A percentile compares a stretch with the other conserved stretches of the same genome.
phyloP scores from a whole-genome alignment of 2,888 invertebrate genomes.

The Eucera pruinosa region DNA sequence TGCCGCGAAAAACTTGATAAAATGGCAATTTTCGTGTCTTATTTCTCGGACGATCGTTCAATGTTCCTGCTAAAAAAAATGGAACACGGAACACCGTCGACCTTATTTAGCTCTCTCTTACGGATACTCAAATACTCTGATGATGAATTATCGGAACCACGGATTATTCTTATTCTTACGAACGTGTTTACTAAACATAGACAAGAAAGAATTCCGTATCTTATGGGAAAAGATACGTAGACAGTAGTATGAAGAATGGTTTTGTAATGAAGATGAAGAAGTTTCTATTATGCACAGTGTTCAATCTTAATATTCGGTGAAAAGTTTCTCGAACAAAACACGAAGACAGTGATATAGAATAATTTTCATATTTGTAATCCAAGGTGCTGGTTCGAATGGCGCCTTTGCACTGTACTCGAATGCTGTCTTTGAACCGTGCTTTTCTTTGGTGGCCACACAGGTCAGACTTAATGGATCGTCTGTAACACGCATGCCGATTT shows the following conservation, averaged over 20 bases:
- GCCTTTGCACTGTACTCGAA: too few species aligned
- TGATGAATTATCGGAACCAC: slow-evolving; percentile 1
- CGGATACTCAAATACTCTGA: background rate
- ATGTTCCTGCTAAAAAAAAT: slow-evolving; percentile 45
- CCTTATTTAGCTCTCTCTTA: background rate
- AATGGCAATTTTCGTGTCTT: slow-evolving; percentile 61
- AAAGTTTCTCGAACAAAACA: background rate
- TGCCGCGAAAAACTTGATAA: slow-evolving; percentile 58
- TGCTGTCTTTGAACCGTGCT: slow-evolving; percentile 16
- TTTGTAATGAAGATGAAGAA: background rate
- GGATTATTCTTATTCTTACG: background rate
- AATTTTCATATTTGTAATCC: background rate
- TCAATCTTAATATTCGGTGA: background rate
- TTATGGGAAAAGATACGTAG: background rate
- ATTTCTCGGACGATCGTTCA: slow-evolving; percentile 52
- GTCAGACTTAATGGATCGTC: slow-evolving; percentile 55
- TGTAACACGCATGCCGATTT: slow-evolving; percentile 48
- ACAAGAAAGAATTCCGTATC: background rate
- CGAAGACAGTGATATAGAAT: background rate
- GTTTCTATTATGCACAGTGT: background rate
- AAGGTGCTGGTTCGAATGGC: background rate
- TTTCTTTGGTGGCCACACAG: slow-evolving; percentile 12
- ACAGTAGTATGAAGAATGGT: too few species aligned
- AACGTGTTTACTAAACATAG: background rate
- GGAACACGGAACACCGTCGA: background rate